phyloP scores from a whole-genome alignment of 2,797 vertebrate genomes.

The Cygnus olor region DNA sequence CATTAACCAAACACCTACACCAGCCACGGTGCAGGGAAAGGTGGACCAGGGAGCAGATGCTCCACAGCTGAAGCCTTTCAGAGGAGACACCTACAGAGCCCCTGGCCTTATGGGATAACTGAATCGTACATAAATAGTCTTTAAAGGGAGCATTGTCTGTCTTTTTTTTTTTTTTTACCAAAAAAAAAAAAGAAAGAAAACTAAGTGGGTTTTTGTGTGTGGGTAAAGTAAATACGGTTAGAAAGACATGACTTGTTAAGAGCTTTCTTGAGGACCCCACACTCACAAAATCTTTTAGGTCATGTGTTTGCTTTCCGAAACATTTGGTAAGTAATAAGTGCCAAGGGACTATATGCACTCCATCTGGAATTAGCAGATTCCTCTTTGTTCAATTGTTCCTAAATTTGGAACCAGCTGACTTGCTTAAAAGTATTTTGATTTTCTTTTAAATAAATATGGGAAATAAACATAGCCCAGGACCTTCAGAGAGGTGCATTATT shows the following conservation, averaged over 20 bases:
- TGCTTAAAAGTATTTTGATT: conserved; percentile 80
- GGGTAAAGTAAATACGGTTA: conserved; percentile 79
- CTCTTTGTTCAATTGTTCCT: conserved; percentile 77
- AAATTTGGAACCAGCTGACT: conserved; percentile 73
- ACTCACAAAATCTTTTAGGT: conserved; percentile 82
- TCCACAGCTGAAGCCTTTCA: conserved; percentile 76
- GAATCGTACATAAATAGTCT: conserved; percentile 67
- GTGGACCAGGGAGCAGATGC: conserved; percentile 60
- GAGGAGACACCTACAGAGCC: conserved; percentile 74
- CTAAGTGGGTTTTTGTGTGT: conserved; percentile 61
- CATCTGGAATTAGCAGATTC: conserved; percentile 82
- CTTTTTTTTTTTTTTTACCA: background rate
- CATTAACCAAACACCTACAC: background rate
- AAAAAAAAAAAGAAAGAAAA: conserved; percentile 23
- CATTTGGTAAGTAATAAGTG: conserved; percentile 83
- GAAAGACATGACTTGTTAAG: conserved; percentile 79
- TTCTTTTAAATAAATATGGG: conserved; percentile 76
- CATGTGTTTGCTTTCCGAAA: conserved; percentile 84
- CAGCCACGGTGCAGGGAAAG: background rate
- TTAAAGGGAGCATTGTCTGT: conserved; percentile 68
- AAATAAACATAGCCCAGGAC: conserved; percentile 65
- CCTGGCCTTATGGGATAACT: conserved; percentile 59
- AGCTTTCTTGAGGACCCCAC: conserved; percentile 77
- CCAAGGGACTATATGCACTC: conserved; percentile 80
- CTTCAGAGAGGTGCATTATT: conserved; percentile 39